Conservation (phyloP, 2,797 vertebrate genomes). For the Acanthiza pusilla region DNA sequence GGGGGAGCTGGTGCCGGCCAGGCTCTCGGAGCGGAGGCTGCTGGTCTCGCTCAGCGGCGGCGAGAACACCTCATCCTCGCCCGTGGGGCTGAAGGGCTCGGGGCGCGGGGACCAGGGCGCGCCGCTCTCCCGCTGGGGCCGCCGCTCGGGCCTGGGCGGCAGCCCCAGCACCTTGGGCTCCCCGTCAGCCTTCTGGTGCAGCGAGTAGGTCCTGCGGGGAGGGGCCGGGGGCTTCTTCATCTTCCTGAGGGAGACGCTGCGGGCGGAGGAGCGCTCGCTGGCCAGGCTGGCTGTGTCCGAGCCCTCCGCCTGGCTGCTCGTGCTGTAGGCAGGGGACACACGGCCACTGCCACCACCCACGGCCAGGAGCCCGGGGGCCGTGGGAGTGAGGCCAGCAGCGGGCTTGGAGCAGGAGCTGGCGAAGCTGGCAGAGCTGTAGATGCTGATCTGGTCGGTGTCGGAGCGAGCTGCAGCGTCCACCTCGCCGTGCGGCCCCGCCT, state of each 20-base stretch:
- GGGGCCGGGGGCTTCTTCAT: constrained; percentile 85
- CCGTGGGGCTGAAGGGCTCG: constrained; percentile 21
- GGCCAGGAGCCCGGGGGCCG: not conserved
- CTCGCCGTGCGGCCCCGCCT: not conserved
- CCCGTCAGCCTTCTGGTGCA: constrained; percentile 69
- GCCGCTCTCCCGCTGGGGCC: not conserved
- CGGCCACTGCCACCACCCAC: constrained; percentile 39
- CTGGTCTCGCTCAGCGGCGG: constrained; percentile 24
- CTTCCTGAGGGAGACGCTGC: constrained; percentile 88
- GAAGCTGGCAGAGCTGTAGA: constrained; percentile 64
- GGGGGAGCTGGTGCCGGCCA: constrained; percentile 20
- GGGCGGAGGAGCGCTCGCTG: constrained; percentile 77
- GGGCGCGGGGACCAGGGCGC: constrained; percentile 22
- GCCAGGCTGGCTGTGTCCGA: constrained; percentile 77
- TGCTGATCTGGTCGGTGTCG: constrained; percentile 56
- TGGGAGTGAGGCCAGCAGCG: not conserved
- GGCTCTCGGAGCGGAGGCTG: constrained; percentile 43
- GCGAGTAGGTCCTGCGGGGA: constrained; percentile 85
- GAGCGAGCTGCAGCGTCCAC: accelerated
- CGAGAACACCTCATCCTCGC: constrained; percentile 62
- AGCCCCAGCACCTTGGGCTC: constrained; percentile 66
- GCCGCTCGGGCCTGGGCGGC: constrained; percentile 72
- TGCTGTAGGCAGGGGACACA: constrained; percentile 59
- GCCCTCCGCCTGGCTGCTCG: constrained; percentile 60
- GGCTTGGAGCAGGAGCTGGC: constrained; percentile 57